Conservation (phyloP, 2,888 invertebrate species). For the Noctua janthina region DNA sequence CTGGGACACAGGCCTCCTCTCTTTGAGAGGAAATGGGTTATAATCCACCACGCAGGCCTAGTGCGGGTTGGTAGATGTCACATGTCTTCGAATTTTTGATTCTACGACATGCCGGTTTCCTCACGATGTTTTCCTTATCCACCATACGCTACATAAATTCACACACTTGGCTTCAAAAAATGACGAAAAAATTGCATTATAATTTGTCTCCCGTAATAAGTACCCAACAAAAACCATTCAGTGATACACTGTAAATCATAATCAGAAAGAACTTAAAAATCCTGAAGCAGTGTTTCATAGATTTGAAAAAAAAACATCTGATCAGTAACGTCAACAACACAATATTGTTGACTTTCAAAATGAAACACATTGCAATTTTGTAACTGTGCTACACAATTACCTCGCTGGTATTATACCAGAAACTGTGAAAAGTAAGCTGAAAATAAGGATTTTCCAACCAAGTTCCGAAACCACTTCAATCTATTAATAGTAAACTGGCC, state of each 20-base stretch:
- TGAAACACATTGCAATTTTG: not conserved
- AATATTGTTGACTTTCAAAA: not conserved
- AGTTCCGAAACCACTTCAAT: conserved; percentile 62
- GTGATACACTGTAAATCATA: not conserved
- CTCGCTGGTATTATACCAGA: not conserved
- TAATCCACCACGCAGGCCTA: too few relatives aligned
- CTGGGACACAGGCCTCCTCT: too few relatives aligned
- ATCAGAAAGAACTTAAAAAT: not conserved
- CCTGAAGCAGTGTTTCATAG: not conserved
- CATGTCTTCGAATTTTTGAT: too few relatives aligned
- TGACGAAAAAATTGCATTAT: not conserved
- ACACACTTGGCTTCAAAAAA: not conserved
- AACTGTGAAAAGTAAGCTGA: conserved; percentile 10
- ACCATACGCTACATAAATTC: too few relatives aligned
- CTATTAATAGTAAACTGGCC: conserved; percentile 69
- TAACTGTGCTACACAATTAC: not conserved
- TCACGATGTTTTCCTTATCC: too few relatives aligned
- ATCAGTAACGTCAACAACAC: too few relatives aligned
- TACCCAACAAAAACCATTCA: not conserved
- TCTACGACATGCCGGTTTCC: too few relatives aligned
- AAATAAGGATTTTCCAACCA: conserved; percentile 21
- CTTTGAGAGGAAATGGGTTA: too few relatives aligned
- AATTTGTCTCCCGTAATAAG: not conserved
- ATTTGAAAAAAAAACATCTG: not conserved
- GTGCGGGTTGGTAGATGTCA: too few relatives aligned